These are phyloP conservation scores for Morinoia aosen DNA, from an alignment of 2,888 invertebrate genomes.

Conservation along the genomic window DNA sequence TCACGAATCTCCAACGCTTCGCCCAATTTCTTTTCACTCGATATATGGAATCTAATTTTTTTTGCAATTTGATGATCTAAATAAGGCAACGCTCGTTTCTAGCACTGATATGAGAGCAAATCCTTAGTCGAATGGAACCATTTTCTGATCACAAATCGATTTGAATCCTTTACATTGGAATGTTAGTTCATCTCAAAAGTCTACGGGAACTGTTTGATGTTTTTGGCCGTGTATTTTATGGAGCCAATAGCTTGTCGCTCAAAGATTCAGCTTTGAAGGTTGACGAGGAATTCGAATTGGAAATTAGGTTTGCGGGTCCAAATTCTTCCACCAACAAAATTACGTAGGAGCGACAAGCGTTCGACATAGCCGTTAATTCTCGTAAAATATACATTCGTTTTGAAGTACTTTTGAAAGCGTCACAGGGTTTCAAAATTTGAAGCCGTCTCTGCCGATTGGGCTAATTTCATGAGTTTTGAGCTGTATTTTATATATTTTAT, in stretches of 20 bases:
- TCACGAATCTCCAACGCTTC: not conserved
- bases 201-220: conserved; percentile 35
- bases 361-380: not conserved
- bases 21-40: not conserved
- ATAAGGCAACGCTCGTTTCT: not conserved
- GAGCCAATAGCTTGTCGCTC: conserved; percentile 34
- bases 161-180: not conserved
- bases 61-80: not conserved
- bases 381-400: not conserved
- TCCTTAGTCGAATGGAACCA: not conserved
- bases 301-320: conserved; percentile 43
- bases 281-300: conserved; percentile 44
- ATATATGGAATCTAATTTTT: not conserved
- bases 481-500: not conserved
- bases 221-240: conserved; percentile 7
- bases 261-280: conserved; percentile 31
- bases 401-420: not conserved
- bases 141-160: not conserved
- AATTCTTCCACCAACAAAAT: conserved; percentile 39
- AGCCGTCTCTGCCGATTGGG: not conserved
- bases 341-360: conserved; percentile 9
- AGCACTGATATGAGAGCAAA: not conserved
- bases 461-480: not conserved
- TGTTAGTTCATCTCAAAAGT: conserved; percentile 26
- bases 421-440: not conserved